Base-by-base conservation (phyloP, 2,888 invertebrate species). In the Gisinianus flammeolus region DNA sequence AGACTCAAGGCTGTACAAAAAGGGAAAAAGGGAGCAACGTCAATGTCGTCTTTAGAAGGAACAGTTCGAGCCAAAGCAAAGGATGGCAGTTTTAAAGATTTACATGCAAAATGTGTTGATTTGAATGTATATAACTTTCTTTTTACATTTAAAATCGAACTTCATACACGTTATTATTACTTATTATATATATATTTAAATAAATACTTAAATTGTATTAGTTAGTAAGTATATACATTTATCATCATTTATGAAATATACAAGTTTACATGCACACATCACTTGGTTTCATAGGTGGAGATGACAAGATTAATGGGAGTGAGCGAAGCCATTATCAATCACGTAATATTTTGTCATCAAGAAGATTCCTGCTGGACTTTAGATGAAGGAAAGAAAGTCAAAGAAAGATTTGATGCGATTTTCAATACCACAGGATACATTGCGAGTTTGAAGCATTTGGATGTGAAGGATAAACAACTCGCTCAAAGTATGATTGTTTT, bases 321-420 rank as follows among this genome's bases (percentile, higher is more conserved):
- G 0, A 95, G 98, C 0, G 95, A 95, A 86, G 92, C 98, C 0
- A 95, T 99, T 79, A 88, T 99, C 78, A 96, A 96, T 86, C 94
- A 96, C 87, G 99, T 99, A 0, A 93, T 99, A 85, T 98, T 99
- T 87, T 99, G 99, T 86, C 99, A 99, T 87, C 99, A 99, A 90
- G 99, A 99, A 87, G 97, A 99, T 83, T 93, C 97, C 0, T 92
- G 92, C 86, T 99, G 99, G 91, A 98, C 99, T 0, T 88, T 99
- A 76, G 95, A 96, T 86, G 96, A 97, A 87, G 93, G 94, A 0
- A 95, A 95, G 87, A 93, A 93, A 85, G 90, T 99, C 0, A 99
- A 99, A 86, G 93, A 94, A 83, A 93, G 93, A 84, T 98, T 99
- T 89, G 99, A 99, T 90, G 95, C 95, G 81, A 98, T 99, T 84